Base-by-base conservation (phyloP, 2,888 invertebrate genomes). In the Cotesia congregata region DNA sequence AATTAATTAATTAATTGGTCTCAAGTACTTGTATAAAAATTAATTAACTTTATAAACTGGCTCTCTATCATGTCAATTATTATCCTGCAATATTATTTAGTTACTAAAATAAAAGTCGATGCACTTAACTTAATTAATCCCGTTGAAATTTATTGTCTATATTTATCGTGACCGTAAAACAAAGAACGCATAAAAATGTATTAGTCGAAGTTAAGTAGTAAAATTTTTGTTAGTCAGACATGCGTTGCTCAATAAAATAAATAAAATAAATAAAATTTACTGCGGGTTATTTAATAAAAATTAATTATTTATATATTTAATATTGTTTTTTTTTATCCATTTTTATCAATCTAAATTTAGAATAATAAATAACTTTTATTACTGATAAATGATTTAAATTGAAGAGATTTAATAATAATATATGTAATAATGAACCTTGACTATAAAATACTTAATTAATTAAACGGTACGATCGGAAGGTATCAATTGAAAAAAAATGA, bases 171-270 rank as follows among this genome's bases (percentile, higher is more conserved):
- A 50, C 9, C 12, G 12, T 50, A 50, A 50, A 50, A 50, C 12
- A 50, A 50, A 12, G 12, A 12, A 50, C 9, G 50, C 50, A 50
- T 50, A 50, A 50, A 50, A 50, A 50, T 50, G 50, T 50, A 50
- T 50, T 38, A 38, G n/a, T 65, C 30, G 0, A 20, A n/a, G 65
- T 65, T 6, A 39, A 67, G 39, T 39, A 67, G 67, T 39, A 67
- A 7, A 40, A 67, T 67, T 40, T 40, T 38, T 15, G 17, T 67
- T 40, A 40, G 39, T 67, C 67, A 67, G 39, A 67, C 67, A 67
- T 30, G 30, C 2, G 30, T 12, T 9, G 50, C 9, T 50, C 0
- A 50, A 50, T 50, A 50, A 50, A 50, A 50, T 50, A 17, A 50
- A 50, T 50, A 50, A 50, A 50, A 50, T 50, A 17, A 50, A 50